A percentile compares a stretch with the other conserved stretches of the same genome.
These are phyloP conservation scores for Phragmatobia fuliginosa DNA, from an alignment of 2,888 invertebrate species.

Conservation along the genomic window DNA sequence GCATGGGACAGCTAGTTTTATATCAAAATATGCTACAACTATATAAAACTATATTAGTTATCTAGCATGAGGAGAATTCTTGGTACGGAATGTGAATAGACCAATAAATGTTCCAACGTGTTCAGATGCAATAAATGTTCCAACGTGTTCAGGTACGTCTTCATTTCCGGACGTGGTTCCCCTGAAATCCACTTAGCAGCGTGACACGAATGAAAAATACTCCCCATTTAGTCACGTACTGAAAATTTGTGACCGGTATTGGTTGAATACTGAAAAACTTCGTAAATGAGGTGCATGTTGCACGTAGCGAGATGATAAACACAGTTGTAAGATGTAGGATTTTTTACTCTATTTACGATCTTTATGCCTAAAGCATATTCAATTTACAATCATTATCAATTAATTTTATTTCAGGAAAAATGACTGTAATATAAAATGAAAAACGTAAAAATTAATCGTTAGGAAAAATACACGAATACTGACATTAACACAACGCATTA, in stretches of 20 bases:
- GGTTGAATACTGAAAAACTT: constrained; percentile 24
- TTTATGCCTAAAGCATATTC: not conserved
- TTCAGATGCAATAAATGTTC: no score
- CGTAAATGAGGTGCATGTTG: not conserved
- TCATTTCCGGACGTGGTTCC: constrained; percentile 24
- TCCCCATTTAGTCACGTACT: constrained; percentile 24
- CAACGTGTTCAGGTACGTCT: constrained; percentile 26
- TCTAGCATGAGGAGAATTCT: not conserved
- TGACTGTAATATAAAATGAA: constrained; percentile 34
- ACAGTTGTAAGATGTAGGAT: not conserved
- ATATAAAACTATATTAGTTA: not conserved
- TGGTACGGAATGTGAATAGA: not conserved
- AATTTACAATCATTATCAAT: constrained; percentile 2
- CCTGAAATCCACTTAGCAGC: constrained; percentile 34
- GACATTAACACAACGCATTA: constrained; percentile 14
- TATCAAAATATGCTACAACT: not conserved
- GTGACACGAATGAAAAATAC: constrained; percentile 36
- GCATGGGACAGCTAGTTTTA: no score
- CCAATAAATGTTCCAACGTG: constrained; percentile 28
- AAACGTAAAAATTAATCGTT: constrained; percentile 22
- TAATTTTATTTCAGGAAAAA: constrained; percentile 8
- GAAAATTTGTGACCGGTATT: constrained; percentile 9
- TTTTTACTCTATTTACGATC: no score
- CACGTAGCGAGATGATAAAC: not conserved
- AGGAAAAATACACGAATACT: constrained; percentile 15